These are phyloP conservation scores for Anastrepha obliqua DNA, from an alignment of 1,140 invertebrate species.

Conservation along the genomic window DNA sequence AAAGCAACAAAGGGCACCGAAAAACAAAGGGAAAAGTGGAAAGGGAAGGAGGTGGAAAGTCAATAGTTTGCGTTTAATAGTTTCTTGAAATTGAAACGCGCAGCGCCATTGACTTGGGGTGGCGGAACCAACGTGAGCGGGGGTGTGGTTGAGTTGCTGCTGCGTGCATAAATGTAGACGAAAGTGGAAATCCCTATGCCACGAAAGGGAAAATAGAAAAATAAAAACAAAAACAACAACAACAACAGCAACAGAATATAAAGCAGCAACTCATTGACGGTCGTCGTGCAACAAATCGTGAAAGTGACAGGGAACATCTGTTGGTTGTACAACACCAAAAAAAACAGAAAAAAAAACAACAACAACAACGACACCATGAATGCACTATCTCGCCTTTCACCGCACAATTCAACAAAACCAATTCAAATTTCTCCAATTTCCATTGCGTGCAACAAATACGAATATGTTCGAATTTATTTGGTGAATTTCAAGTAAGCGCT, in stretches of 20 bases:
- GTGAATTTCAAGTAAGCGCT: background rate
- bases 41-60: background rate
- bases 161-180: background rate
- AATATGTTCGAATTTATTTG: background rate
- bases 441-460: constrained; percentile 34
- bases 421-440: constrained; percentile 51
- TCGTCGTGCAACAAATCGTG: constrained; percentile 25
- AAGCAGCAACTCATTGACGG: background rate
- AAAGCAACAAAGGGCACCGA: background rate
- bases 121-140: background rate
- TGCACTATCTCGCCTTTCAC: constrained; percentile 14
- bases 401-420: constrained; percentile 32
- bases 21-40: background rate
- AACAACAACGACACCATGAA: background rate
- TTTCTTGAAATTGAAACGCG: background rate
- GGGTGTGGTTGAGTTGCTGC: background rate
- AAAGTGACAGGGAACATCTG: constrained; percentile 36
- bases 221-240: background rate
- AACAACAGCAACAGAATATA: no score
- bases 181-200: background rate
- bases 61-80: constrained; percentile 23
- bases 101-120: background rate
- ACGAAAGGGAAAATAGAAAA: background rate
- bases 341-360: background rate
- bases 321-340: background rate